A percentile compares a stretch with the other conserved stretches of the same genome.
These are phyloP conservation scores for Mylabris sibirica DNA, from an alignment of 2,888 invertebrate genomes.

Conservation along the genomic window DNA sequence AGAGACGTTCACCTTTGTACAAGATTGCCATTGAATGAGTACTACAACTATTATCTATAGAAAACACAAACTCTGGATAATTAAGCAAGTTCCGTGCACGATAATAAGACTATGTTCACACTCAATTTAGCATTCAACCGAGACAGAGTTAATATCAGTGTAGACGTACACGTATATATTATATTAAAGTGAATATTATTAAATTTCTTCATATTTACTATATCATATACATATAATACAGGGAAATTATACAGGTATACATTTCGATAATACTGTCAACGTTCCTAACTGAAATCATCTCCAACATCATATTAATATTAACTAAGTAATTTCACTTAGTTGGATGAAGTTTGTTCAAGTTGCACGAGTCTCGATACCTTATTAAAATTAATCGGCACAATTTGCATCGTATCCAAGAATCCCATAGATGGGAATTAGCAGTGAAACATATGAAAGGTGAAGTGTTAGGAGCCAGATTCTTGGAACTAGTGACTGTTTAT, in stretches of 20 bases:
- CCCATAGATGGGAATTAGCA: background rate
- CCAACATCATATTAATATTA: slow-evolving; percentile 1
- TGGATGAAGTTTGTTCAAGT: background rate
- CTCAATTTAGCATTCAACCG: background rate
- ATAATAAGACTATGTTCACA: slow-evolving; percentile 4
- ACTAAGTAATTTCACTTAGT: background rate
- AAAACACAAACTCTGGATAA: background rate
- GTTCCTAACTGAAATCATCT: background rate
- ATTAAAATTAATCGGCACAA: slow-evolving; percentile 5
- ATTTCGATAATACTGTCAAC: background rate
- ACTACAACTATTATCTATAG: background rate
- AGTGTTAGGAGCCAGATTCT: background rate
- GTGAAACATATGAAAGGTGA: background rate
- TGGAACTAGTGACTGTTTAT: background rate
- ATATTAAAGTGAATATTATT: background rate
- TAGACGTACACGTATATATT: background rate
- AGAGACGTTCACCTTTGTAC: background rate
- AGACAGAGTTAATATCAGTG: background rate
- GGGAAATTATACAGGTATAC: background rate
- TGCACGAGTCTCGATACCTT: background rate
- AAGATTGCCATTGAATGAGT: background rate
- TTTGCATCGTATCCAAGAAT: slow-evolving; percentile 1
- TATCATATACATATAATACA: background rate
- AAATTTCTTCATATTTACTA: slow-evolving; percentile 3
- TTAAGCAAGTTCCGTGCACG: background rate